A percentile compares a stretch with the other conserved stretches of the same genome.
Conservation (phyloP, 2,888 invertebrate species). For the Pogonocherus hispidulus region DNA sequence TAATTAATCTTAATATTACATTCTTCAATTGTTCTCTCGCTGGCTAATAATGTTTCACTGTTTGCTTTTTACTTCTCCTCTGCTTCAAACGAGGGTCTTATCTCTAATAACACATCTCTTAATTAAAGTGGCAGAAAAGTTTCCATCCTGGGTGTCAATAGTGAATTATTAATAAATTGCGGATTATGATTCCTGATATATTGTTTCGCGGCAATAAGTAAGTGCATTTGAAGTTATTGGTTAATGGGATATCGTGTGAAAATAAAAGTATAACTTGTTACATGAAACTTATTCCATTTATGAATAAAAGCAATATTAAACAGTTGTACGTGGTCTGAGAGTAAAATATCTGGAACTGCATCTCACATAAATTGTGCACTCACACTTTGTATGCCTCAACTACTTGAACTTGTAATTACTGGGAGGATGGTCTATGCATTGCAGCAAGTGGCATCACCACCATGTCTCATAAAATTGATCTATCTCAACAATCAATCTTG, state of each 20-base stretch:
- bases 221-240: background rate
- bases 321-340: too few species aligned
- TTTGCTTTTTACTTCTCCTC: conserved; percentile 44
- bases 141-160: conserved; percentile 28
- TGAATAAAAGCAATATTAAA: too few species aligned
- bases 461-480: too few species aligned
- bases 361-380: too few species aligned
- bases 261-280: too few species aligned
- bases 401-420: too few species aligned
- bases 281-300: too few species aligned
- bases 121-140: conserved; percentile 37
- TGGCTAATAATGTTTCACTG: conserved; percentile 43
- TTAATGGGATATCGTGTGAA: background rate
- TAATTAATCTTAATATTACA: conserved; percentile 69
- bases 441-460: too few species aligned
- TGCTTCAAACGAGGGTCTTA: conserved; percentile 6
- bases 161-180: background rate
- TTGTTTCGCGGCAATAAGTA: background rate
- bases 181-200: background rate
- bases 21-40: conserved; percentile 63
- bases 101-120: conserved; percentile 38
- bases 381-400: too few species aligned
- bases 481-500: too few species aligned
- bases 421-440: too few species aligned
- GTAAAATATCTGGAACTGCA: too few species aligned